Evolutionary conservation across 2,113 vertebrate species (phyloP).

Genomic region (Cavia porcellus): DNA sequence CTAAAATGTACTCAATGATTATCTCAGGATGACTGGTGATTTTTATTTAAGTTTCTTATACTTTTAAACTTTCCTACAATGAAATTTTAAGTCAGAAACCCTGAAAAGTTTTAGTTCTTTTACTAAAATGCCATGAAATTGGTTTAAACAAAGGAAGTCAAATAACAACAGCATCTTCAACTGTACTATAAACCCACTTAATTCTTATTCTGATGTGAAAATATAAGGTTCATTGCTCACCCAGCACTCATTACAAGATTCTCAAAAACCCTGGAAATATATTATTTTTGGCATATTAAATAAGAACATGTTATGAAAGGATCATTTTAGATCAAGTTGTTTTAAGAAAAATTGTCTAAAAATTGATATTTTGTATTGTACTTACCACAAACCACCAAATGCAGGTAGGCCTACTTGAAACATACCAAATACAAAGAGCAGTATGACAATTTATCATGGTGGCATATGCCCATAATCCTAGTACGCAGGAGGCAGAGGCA

Average conservation of each 20-base stretch:
- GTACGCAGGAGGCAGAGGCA: neutral
- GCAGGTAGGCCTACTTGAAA: neutral
- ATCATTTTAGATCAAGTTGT: conserved; percentile 3
- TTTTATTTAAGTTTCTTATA: conserved; percentile 35
- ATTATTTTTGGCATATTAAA: conserved; percentile 44
- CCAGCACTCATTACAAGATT: conserved; percentile 19
- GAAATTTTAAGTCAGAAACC: conserved; percentile 8
- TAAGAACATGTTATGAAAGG: neutral
- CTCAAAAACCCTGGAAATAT: conserved; percentile 67
- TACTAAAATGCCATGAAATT: conserved; percentile 20
- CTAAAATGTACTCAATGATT: conserved; percentile 1
- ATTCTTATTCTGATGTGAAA: conserved; percentile 44
- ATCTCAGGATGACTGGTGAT: neutral
- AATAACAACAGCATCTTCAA: neutral
- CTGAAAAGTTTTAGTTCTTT: neutral
- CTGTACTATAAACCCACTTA: neutral
- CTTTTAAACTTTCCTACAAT: conserved; percentile 31
- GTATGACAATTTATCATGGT: neutral
- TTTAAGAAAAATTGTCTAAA: conserved; percentile 6
- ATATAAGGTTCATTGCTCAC: conserved; percentile 56
- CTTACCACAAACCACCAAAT: neutral
- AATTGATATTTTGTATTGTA: neutral
- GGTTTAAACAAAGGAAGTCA: neutral
- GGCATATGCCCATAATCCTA: neutral
- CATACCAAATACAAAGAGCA: neutral